Evolutionary conservation across 2,113 vertebrate genomes (phyloP), one percentile per base, ranked within the genome.

Genomic region (Chlorodrepanis virens): DNA sequence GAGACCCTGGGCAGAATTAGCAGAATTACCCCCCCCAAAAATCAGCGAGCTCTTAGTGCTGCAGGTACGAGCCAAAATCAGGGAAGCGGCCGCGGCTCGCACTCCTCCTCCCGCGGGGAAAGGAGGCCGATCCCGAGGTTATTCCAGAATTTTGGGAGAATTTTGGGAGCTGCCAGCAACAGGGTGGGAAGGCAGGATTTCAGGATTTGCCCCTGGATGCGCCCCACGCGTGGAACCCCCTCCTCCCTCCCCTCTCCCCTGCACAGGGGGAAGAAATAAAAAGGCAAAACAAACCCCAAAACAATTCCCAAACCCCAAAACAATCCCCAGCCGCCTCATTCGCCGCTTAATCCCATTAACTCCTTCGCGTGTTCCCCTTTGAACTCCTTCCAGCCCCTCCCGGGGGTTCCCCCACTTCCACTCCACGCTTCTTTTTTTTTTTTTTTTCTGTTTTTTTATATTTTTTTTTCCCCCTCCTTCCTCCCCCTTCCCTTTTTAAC

Each of bases 301-400:
- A 25, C 39, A 44, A 49, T 3, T 27, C n/a, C 24, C 59, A 52
- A 28, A 28, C 15, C 5, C 28, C 28, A 13, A 50, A 25, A 27
- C 40, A 45, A 44, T 5, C 39, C 31, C 25, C 54, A 56, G 64
- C 47, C 4, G 29, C 27, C 47, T 68, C 53, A 57, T 47, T 94
- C 80, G 64, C 63, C 64, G 67, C 37, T 53, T 81, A 81, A 94
- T 94, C 91, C 97, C 93, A 96, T 95, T 93, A 96, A 94, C 89
- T 94, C 95, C 45, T 88, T 68, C 52, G 63, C 88, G 50, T 61
- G 79, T 57, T 96, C 97, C 93, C 93, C 11, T 82, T 65, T 87
- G 89, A 97, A 85, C 88, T 53, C 83, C 64, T 33, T 20, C 56
- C 84, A 69, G 39, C 19, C 29, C n/a, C 69, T 12, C 35, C 60